Evolutionary conservation across 2,888 invertebrate species (phyloP), one percentile per base, ranked within the genome.

Genomic region (Ormia ochracea): DNA sequence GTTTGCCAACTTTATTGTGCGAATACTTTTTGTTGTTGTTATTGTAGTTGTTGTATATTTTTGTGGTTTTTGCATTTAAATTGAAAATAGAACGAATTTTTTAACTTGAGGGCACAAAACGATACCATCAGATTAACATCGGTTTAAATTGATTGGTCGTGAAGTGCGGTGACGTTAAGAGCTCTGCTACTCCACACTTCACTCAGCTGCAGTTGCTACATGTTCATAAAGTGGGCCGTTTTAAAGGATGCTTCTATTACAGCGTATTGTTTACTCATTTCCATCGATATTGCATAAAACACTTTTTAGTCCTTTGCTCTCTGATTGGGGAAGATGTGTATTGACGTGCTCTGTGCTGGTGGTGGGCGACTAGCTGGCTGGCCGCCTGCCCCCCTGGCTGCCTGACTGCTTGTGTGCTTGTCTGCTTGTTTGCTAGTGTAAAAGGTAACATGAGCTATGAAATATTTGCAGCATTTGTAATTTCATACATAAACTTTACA

Each of bases 21-120:
- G n/a, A n/a, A n/a, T n/a, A n/a, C n/a, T n/a, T n/a, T n/a, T n/a
- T n/a, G n/a, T n/a, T n/a, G n/a, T n/a, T n/a, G n/a, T n/a, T n/a
- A n/a, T n/a, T n/a, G n/a, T n/a, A n/a, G 31, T 31, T 43, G 10
- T 26, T 56, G 73, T 52, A 31, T 61, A 48, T 73, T 43, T 72
- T 14, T 83, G 83, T 54, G 73, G 68, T 73, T 87, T 87, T 87
- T 87, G 86, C 87, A 87, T 87, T 87, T 87, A 87, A 87, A 87
- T 87, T 87, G 87, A 87, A 87, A 87, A 86, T 86, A 86, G 87
- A 87, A 87, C 87, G 87, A 87, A 14, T 86, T 87, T n/a, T 80
- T 87, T 85, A 85, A 87, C 85, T 87, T 84, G 84, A 87, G 87
- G 87, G 85, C 85, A 80, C 76, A 76, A 87, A 86, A 82, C 82